phyloP scores from a whole-genome alignment of 1,140 invertebrate genomes.

The Orchestia grillus region DNA sequence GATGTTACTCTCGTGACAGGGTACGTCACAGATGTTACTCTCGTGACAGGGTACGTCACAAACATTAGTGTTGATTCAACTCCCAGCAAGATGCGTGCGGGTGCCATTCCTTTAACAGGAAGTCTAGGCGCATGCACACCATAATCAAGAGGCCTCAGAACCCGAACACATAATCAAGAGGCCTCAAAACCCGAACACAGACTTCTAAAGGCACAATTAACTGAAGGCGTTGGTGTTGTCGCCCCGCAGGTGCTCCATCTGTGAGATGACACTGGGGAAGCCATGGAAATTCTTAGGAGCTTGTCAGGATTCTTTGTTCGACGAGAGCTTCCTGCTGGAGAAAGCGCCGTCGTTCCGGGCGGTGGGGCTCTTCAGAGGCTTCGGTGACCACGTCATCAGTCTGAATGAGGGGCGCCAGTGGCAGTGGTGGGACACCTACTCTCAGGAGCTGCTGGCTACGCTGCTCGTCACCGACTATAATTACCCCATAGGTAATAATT shows the following conservation, averaged over 20 bases:
- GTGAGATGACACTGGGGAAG: conserved; percentile 16
- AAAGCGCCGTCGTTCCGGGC: neutral
- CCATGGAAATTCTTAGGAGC: conserved; percentile 47
- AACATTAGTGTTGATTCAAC: no score
- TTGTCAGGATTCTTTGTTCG: conserved; percentile 50
- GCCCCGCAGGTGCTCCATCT: conserved; percentile 43
- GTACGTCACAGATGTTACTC: no score
- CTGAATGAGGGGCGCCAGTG: neutral
- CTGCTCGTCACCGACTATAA: neutral
- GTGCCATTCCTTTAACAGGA: no score
- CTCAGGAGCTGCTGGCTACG: conserved; percentile 10
- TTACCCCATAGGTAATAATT: conserved; percentile 31
- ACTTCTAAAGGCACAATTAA: no score
- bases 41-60: no score
- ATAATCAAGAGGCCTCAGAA: no score
- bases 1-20: no score
- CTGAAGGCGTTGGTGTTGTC: no score
- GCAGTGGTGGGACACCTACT: neutral
- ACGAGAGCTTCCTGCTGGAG: conserved; percentile 42
- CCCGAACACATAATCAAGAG: no score
- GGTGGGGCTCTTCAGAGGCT: conserved; percentile 25
- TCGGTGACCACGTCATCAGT: conserved; percentile 31
- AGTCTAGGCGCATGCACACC: no score
- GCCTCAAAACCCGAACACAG: no score
- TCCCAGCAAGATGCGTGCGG: no score